Conservation (phyloP, 2,113 vertebrate genomes). For the Nansenia antarctica region DNA sequence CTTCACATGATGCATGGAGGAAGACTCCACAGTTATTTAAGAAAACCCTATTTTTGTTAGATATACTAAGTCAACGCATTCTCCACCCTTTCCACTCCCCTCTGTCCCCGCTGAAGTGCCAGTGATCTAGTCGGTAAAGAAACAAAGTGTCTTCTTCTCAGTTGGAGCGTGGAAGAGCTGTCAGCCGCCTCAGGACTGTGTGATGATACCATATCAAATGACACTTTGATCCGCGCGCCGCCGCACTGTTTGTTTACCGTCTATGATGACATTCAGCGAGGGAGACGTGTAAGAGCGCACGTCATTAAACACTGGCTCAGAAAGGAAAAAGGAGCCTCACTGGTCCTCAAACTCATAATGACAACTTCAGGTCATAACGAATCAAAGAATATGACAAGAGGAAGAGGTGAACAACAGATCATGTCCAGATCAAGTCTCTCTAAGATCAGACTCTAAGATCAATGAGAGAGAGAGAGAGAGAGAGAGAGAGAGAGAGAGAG, state of each 20-base stretch:
- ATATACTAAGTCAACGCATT: conserved; percentile 45
- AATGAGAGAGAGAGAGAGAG: background rate
- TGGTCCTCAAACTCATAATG: conserved; percentile 47
- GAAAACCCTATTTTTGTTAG: conserved; percentile 51
- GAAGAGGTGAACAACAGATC: too few species aligned
- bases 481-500: too few species aligned
- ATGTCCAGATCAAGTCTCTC: too few species aligned
- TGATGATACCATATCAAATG: conserved; percentile 75
- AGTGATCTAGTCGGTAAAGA: conserved; percentile 47
- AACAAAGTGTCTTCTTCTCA: conserved; percentile 59
- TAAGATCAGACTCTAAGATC: too few species aligned
- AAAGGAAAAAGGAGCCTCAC: conserved; percentile 21
- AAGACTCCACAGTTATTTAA: conserved; percentile 40
- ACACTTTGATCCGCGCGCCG: conserved; percentile 69
- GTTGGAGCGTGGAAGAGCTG: conserved; percentile 64
- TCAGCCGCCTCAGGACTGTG: conserved; percentile 64
- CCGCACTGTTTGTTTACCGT: conserved; percentile 66
- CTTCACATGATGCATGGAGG: conserved; percentile 47
- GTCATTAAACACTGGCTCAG: conserved; percentile 65
- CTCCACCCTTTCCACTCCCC: background rate
- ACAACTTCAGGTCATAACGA: conserved; percentile 29
- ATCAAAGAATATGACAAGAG: too few species aligned
- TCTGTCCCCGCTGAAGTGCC: conserved; percentile 11
- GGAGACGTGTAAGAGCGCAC: conserved; percentile 67
- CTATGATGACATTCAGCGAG: conserved; percentile 66